Conservation (phyloP, 2,797 vertebrate genomes). For the Hippocampus kuda region DNA sequence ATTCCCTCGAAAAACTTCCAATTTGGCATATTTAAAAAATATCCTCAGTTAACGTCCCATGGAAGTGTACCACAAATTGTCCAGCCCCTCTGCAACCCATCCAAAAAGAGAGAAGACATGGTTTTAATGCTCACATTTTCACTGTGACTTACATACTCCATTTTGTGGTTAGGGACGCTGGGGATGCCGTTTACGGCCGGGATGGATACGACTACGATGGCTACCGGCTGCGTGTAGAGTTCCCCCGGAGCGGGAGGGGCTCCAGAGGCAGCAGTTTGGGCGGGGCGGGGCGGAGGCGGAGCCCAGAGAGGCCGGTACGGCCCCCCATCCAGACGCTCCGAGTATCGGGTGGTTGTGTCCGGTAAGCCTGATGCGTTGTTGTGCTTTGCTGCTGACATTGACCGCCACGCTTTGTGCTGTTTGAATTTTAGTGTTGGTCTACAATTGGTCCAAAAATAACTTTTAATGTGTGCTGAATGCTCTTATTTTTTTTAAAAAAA, state of each 20-base stretch:
- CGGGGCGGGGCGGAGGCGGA: constrained; percentile 47
- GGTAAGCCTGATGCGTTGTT: constrained; percentile 53
- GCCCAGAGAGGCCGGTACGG: constrained; percentile 77
- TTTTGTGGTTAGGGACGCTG: constrained; percentile 67
- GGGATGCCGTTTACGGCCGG: constrained; percentile 77
- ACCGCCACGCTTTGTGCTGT: not conserved
- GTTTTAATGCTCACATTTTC: not conserved
- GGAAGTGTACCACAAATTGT: no score
- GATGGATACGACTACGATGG: constrained; percentile 83
- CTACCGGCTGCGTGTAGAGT: constrained; percentile 87
- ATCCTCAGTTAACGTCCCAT: no score
- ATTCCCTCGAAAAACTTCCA: no score
- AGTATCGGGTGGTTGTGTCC: constrained; percentile 88
- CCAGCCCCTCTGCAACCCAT: no score
- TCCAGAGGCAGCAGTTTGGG: constrained; percentile 65
- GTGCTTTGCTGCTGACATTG: not conserved
- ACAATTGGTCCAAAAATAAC: no score
- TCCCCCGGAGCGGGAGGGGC: constrained; percentile 75
- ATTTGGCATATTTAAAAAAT: no score
- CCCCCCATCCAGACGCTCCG: constrained; percentile 82
- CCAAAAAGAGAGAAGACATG: not conserved
- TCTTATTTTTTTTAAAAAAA: not conserved
- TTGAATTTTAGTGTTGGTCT: not conserved
- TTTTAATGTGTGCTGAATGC: not conserved
- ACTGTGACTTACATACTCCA: not conserved